These are phyloP conservation scores for Bagarius yarrelli DNA, from an alignment of 2,113 vertebrate species.

Conservation along the genomic window DNA sequence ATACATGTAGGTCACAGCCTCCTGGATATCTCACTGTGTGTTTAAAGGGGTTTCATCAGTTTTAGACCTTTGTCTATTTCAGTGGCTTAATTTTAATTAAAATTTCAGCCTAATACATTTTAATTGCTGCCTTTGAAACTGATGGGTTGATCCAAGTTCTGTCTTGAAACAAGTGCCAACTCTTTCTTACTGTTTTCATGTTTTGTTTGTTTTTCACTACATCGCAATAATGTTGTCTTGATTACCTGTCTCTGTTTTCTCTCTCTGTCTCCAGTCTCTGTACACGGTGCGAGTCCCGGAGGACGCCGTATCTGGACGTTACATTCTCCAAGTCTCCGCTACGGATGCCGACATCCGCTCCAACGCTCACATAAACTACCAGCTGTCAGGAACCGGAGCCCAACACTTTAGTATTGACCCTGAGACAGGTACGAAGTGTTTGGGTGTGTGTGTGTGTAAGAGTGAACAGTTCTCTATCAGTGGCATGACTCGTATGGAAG, in stretches of 20 bases:
- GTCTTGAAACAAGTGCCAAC: neutral
- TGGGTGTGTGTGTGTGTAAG: constrained; percentile 22
- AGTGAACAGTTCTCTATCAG: neutral
- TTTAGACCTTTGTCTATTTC: neutral
- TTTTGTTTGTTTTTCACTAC: neutral
- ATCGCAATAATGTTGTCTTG: neutral
- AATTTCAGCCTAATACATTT: neutral
- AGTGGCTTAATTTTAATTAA: too few species aligned
- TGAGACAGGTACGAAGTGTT: constrained; percentile 80
- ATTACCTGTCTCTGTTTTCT: constrained; percentile 1
- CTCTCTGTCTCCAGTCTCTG: constrained; percentile 65
- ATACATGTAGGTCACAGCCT: neutral
- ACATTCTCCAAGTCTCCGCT: constrained; percentile 88
- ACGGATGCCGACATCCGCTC: constrained; percentile 92
- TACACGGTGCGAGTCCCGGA: constrained; percentile 88
- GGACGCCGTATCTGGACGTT: constrained; percentile 80
- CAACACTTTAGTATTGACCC: constrained; percentile 85
- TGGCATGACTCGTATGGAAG: constrained; percentile 3
- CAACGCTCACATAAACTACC: constrained; percentile 89
- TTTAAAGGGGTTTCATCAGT: neutral
- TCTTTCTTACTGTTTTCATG: neutral
- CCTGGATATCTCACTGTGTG: neutral
- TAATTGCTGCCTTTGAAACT: neutral
- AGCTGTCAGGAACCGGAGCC: constrained; percentile 81
- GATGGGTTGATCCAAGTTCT: neutral